Conservation (phyloP, 2,797 vertebrate species). For the Enteromius viviparus region DNA sequence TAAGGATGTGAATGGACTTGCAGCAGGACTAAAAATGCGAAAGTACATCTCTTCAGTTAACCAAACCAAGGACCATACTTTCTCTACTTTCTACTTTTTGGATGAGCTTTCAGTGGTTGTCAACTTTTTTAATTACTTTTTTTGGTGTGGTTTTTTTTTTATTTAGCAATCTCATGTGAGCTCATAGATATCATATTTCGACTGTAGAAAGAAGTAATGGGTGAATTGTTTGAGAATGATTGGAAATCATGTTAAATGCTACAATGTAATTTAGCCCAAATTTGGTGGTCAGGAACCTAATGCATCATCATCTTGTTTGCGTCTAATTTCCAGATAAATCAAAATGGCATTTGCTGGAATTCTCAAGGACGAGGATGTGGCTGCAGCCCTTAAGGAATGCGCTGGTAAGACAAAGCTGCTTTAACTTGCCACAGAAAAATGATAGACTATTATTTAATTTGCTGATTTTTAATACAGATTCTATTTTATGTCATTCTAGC, state of each 20-base stretch:
- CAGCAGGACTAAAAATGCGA: conserved; percentile 35
- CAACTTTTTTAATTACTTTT: background rate
- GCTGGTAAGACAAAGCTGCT: conserved; percentile 67
- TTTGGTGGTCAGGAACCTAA: background rate
- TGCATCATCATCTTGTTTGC: conserved; percentile 10
- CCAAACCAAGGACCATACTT: conserved; percentile 41
- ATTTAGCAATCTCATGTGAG: background rate
- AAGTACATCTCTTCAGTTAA: conserved; percentile 13
- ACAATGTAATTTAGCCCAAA: background rate
- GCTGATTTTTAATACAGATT: background rate
- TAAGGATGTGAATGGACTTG: conserved; percentile 53
- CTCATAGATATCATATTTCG: background rate
- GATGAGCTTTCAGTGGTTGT: conserved; percentile 34
- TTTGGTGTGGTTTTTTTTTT: background rate
- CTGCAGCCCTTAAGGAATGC: conserved; percentile 71
- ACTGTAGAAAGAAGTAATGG: background rate
- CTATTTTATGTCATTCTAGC: conserved; percentile 58
- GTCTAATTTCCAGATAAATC: conserved; percentile 47
- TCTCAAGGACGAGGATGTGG: conserved; percentile 73
- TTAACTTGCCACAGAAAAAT: background rate
- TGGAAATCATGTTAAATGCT: background rate
- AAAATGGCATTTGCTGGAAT: conserved; percentile 75
- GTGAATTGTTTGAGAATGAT: conserved; percentile 1
- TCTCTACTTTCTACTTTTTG: conserved; percentile 20
- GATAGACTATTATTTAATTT: background rate